Evolutionary conservation across 2,113 vertebrate species (phyloP).

Genomic region (Oriolus oriolus): DNA sequence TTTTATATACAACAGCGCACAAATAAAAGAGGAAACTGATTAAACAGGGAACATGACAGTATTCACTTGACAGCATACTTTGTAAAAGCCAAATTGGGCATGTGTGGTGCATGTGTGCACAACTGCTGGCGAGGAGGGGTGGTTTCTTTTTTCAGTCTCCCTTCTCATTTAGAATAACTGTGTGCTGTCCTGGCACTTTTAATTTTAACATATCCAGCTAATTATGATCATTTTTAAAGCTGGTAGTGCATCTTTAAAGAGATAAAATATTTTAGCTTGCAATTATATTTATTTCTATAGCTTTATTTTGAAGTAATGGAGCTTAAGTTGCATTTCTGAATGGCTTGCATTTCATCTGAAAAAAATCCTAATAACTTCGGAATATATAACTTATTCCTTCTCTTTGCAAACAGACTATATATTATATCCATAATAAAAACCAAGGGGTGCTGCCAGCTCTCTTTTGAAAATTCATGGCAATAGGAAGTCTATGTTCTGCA

Average conservation of each 20-base stretch:
- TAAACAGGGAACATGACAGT: slow-evolving; percentile 49
- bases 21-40: slow-evolving; percentile 58
- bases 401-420: background rate
- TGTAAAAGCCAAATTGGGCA: slow-evolving; percentile 44
- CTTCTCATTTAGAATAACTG: background rate
- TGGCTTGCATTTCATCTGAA: background rate
- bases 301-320: background rate
- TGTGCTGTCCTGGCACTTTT: background rate
- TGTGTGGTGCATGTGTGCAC: slow-evolving; percentile 8
- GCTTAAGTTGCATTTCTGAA: background rate
- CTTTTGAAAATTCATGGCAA: background rate
- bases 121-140: background rate
- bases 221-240: background rate
- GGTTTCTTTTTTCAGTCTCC: background rate
- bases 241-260: background rate
- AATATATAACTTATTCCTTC: background rate
- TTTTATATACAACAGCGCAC: slow-evolving; percentile 8
- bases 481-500: background rate
- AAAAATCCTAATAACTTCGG: background rate
- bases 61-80: slow-evolving; percentile 39
- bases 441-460: background rate
- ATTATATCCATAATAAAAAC: background rate
- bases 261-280: background rate
- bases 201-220: background rate
- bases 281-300: background rate